Conservation (phyloP, 2,797 vertebrate genomes). For the Pteropus rufus region DNA sequence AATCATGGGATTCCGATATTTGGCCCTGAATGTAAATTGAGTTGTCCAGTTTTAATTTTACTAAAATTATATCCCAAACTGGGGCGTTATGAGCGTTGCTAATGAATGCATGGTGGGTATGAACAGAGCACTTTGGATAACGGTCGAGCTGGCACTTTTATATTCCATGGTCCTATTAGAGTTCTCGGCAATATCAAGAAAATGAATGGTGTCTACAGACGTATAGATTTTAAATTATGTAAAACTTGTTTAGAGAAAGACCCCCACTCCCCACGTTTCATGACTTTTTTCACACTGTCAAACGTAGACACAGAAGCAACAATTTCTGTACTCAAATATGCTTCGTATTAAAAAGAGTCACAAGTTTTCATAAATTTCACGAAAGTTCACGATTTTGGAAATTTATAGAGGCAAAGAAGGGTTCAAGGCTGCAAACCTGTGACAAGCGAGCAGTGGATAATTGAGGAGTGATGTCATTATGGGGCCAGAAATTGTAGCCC, state of each 20-base stretch:
- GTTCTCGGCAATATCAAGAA: neutral
- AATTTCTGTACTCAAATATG: neutral
- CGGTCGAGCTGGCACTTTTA: neutral
- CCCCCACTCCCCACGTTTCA: neutral
- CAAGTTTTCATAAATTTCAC: neutral
- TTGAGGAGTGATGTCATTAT: neutral
- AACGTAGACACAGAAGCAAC: neutral
- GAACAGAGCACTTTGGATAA: neutral
- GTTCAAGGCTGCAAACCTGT: neutral
- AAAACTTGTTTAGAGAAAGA: neutral
- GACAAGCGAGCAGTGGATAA: neutral
- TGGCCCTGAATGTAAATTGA: neutral
- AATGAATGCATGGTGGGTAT: neutral
- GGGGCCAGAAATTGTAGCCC: constrained; percentile 8
- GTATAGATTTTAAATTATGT: neutral
- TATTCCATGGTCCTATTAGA: neutral
- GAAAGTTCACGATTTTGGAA: neutral
- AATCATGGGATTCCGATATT: neutral
- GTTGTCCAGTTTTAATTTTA: neutral
- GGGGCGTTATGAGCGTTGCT: neutral
- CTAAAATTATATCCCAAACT: neutral
- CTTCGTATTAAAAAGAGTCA: neutral
- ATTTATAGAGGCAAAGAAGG: constrained; percentile 32
- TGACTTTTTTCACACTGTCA: neutral
- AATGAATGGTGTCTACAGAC: neutral